Conservation (phyloP, 2,113 vertebrate genomes). For the Nothoprocta perdicaria region DNA sequence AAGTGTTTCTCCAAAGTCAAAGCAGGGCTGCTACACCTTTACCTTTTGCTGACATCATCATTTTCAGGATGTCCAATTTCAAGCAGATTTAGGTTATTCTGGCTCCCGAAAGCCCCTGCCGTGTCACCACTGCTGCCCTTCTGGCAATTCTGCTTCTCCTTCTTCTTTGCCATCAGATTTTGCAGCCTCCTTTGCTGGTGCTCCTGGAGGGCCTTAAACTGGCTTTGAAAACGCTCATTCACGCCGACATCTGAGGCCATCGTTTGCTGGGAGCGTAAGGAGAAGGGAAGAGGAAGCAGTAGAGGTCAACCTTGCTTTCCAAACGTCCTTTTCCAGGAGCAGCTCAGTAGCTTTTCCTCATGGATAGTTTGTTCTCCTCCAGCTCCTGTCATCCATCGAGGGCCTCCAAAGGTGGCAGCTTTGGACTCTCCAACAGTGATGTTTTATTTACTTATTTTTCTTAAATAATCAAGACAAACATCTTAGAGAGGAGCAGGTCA, state of each 20-base stretch:
- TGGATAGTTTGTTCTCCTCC: neutral
- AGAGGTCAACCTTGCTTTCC: neutral
- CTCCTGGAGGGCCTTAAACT: slow-evolving; percentile 88
- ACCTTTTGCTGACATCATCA: slow-evolving; percentile 75
- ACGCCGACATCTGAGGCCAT: slow-evolving; percentile 75
- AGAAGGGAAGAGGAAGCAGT: neutral
- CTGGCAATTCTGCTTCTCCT: slow-evolving; percentile 60
- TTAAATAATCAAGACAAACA: slow-evolving; percentile 2
- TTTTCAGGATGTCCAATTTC: slow-evolving; percentile 17
- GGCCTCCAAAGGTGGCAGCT: neutral
- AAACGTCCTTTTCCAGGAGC: neutral
- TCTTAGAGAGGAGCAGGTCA: neutral
- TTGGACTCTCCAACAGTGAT: fast-evolving
- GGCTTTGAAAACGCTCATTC: slow-evolving; percentile 79
- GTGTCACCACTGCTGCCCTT: neutral
- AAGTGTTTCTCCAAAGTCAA: neutral
- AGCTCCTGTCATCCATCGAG: fast-evolving
- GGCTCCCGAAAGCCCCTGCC: neutral
- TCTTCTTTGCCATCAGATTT: slow-evolving; percentile 77
- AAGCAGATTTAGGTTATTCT: slow-evolving; percentile 69
- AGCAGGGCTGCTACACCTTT: neutral
- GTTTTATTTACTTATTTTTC: neutral
- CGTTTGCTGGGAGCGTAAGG: slow-evolving; percentile 9
- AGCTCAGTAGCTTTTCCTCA: neutral
- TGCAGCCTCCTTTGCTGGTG: slow-evolving; percentile 83